Base-by-base conservation (phyloP, 1,140 invertebrate genomes). In the Pseudobourletiella spinata region DNA sequence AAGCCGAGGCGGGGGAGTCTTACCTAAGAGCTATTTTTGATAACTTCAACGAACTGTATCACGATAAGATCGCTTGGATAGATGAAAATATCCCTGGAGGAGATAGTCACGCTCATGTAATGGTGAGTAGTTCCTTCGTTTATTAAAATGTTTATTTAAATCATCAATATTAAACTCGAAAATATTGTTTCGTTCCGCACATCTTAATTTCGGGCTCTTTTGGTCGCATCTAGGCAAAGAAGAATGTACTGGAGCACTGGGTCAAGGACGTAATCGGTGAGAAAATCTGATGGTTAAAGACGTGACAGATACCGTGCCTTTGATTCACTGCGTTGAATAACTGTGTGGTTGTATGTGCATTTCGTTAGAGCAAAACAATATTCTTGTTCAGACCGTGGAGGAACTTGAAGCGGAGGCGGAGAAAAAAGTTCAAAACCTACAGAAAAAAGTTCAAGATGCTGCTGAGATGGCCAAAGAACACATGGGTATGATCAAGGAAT, bases 351-450 rank as follows among this genome's bases (percentile, higher is more conserved):
- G n/a, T n/a, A n/a, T n/a, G n/a, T n/a, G n/a, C n/a, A n/a, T n/a
- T n/a, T n/a, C n/a, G n/a, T n/a, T 25, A 26, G 46, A 55, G 28
- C 52, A 63, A 51, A 63, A 57, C 22, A 63, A 57, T 42, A 42
- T 61, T 11, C 35, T 61, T 15, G 52, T 61, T 55, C 59, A 61
- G 25, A 61, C 52, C 18, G 66, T 68, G 0, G 64, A 66, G 25
- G 67, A 69, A 42, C 39, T 69, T 30, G 67, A 69, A 39, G 57
- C 35, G 46, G 64, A 69, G 61, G 67, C 64, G 4, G 61, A 57
- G 15, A 43, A 50, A 14, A 69, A 69, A 32, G 50, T 66, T 0
- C 26, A 50, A 20, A 51, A 29, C 22, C 35, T 69, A 24, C 61
- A 69, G 26, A 50, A 28, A 2, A 69, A 69, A 61, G 57, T 69